Percentiles rank a stretch among this genome's conserved stretches.
phyloP scores from a whole-genome alignment of 2,113 vertebrate genomes.

The Nannospalax galili region DNA sequence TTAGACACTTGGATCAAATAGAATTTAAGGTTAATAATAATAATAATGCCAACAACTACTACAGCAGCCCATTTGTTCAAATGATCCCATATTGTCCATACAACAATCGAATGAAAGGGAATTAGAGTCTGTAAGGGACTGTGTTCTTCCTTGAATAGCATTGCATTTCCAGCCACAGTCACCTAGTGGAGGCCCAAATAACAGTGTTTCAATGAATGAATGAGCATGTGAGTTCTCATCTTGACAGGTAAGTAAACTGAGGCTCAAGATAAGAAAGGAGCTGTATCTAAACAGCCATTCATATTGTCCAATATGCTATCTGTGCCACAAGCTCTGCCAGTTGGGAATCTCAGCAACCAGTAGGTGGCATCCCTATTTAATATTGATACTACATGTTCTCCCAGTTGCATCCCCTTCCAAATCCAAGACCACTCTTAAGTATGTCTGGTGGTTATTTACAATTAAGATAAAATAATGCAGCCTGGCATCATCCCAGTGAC shows the following conservation, averaged over 20 bases:
- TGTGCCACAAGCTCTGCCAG: not conserved
- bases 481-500: not conserved
- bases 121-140: not conserved
- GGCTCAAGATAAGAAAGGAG: not conserved
- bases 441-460: slow-evolving; percentile 12
- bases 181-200: not conserved
- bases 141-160: not conserved
- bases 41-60: not conserved
- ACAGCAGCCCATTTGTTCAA: not conserved
- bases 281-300: not conserved
- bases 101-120: not conserved
- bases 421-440: not conserved
- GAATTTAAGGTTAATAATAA: slow-evolving; percentile 21
- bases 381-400: not conserved
- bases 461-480: not conserved
- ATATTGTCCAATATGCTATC: not conserved
- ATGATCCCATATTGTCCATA: not conserved
- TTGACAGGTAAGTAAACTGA: not conserved
- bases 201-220: not conserved
- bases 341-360: slow-evolving; percentile 27
- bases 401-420: not conserved
- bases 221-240: not conserved
- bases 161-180: not conserved
- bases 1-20: not conserved
- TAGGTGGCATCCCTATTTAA: not conserved